phyloP scores from a whole-genome alignment of 2,888 invertebrate genomes.

The Resseliella maxima region DNA sequence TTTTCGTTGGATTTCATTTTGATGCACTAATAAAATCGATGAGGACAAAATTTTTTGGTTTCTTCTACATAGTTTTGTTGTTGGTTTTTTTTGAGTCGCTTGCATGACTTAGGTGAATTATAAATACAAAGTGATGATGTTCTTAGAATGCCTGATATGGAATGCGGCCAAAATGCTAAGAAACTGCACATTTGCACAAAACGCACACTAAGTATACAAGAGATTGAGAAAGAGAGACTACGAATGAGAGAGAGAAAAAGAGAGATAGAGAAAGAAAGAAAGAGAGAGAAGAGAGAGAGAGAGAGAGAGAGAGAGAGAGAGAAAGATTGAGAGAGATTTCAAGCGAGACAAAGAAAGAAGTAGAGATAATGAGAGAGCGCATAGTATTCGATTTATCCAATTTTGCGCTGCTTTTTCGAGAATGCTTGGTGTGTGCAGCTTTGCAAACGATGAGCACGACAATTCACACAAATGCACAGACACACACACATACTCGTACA shows the following conservation, averaged over 20 bases:
- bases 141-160: slow-evolving; percentile 53
- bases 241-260: too few relatives aligned
- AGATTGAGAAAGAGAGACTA: too few relatives aligned
- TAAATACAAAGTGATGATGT: slow-evolving; percentile 3
- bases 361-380: too few relatives aligned
- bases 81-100: neutral
- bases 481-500: neutral
- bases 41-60: slow-evolving; percentile 6
- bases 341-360: too few relatives aligned
- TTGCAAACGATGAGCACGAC: neutral
- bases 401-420: slow-evolving; percentile 12
- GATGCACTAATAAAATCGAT: slow-evolving; percentile 27
- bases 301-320: too few relatives aligned
- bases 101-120: neutral
- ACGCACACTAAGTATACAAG: neutral
- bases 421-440: neutral
- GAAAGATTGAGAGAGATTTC: too few relatives aligned
- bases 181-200: neutral
- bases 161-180: slow-evolving; percentile 44
- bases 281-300: too few relatives aligned
- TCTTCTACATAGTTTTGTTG: too few relatives aligned
- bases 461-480: neutral
- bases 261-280: too few relatives aligned
- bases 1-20: slow-evolving; percentile 7
- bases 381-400: slow-evolving; percentile 44